Base-by-base conservation (phyloP, 2,797 vertebrate genomes). In the Petrocephalus schoutedeni region DNA sequence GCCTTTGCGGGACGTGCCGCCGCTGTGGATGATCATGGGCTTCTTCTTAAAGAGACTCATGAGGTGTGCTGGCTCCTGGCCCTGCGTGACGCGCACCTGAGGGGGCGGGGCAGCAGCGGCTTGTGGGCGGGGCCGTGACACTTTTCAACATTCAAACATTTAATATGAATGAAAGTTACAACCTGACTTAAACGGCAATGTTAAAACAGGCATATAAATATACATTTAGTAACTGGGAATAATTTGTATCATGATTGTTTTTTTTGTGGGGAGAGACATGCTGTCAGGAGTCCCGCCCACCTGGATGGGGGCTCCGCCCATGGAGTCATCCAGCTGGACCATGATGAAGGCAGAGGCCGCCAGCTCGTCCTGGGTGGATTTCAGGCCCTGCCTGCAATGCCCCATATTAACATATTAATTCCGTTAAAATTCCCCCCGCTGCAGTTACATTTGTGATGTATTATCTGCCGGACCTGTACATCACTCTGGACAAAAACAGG, bases 51-150 rank as follows among this genome's bases (percentile, higher is more conserved):
- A 96, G 67, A 96, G 0, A 88, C 94, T 95, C 91, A 95, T 92
- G 61, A 96, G 91, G 89, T 96, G 96, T 59, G 95, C 5, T 0
- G 96, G 96, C 89, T 96, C 96, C 88, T 94, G 90, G 84, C 95
- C 94, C 90, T 96, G 96, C 89, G 93, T 94, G 86, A 96, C 96
- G 53, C 95, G 94, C n/a, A 96, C 95, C 96, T 96, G 90, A 1
- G 16, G 57, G 88, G 16, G 89, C 57, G 19, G 23, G 3, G 23
- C 23, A 28, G 2, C 84, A 32, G 28, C 10, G 32, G 28, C 28
- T 36, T 36, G 4, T 36, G 64, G 61, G 61, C 23, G 61, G 64
- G 64, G 64, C 64, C 28, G 32, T 36, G 4, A 71, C 28, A 36
- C 32, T 45, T 45, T 45, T 77, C 14, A 77, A 45, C 45, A 77